Evolutionary conservation across 2,113 vertebrate species (phyloP).

Genomic region (Alethe castanea): DNA sequence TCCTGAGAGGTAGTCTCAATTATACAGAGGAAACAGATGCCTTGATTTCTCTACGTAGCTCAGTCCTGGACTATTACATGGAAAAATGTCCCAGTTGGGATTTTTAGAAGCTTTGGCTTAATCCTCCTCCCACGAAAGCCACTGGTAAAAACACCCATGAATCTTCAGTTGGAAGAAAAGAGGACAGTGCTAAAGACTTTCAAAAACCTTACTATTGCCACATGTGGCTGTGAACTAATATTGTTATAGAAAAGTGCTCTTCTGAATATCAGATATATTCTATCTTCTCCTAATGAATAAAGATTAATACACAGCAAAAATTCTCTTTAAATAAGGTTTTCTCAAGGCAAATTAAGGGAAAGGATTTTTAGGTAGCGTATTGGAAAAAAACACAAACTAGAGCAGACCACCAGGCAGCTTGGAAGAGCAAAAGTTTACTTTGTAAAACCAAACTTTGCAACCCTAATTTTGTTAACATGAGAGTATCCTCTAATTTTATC

Average conservation of each 20-base stretch:
- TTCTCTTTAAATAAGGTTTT: background rate
- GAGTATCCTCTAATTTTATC: conserved; percentile 67
- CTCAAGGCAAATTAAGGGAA: background rate
- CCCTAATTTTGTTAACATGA: conserved; percentile 66
- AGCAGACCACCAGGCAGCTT: conserved; percentile 19
- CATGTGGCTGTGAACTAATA: background rate
- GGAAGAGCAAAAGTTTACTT: conserved; percentile 50
- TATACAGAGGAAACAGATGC: background rate
- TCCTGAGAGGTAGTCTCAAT: background rate
- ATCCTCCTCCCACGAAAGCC: background rate
- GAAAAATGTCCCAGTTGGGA: background rate
- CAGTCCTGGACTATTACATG: background rate
- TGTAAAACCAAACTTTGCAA: conserved; percentile 63
- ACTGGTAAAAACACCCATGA: background rate
- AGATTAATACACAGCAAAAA: background rate
- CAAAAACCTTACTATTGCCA: background rate
- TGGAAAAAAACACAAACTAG: background rate
- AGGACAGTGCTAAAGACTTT: background rate
- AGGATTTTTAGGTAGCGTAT: background rate
- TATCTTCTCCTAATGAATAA: background rate
- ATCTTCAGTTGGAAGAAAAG: background rate
- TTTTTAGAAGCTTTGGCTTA: conserved; percentile 1
- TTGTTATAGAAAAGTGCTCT: background rate
- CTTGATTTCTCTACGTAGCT: background rate
- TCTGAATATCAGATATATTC: background rate